phyloP scores from a whole-genome alignment of 1,140 invertebrate species.

The Aleiodes sp. region DNA sequence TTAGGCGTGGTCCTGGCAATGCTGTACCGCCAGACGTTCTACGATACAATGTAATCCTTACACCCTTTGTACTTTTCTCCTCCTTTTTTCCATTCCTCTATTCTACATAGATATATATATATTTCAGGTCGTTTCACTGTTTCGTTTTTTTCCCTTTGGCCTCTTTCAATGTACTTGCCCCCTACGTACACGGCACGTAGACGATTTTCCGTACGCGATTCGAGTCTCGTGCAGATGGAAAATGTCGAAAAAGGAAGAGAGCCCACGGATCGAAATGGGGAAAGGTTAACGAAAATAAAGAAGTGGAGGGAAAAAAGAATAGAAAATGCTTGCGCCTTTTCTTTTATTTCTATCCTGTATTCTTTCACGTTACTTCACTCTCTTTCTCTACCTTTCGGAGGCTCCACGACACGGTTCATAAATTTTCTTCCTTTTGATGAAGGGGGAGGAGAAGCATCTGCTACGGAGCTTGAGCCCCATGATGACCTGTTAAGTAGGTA shows the following conservation, averaged over 20 bases:
- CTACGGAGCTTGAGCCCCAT: neutral
- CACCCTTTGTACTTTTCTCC: conserved; percentile 1
- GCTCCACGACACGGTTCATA: conserved; percentile 26
- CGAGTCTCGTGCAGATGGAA: conserved; percentile 13
- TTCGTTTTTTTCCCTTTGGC: neutral
- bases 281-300: neutral
- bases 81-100: neutral
- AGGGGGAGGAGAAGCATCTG: neutral
- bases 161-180: conserved; percentile 6
- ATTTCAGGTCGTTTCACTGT: neutral
- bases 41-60: conserved; percentile 31
- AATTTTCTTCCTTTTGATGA: conserved; percentile 15
- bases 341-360: conserved; percentile 2
- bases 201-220: conserved; percentile 12
- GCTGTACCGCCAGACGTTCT: conserved; percentile 36
- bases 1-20: conserved; percentile 46
- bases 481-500: conserved; percentile 29
- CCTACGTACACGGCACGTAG: conserved; percentile 7
- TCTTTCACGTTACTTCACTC: conserved; percentile 2
- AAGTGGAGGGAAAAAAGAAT: neutral
- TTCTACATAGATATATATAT: too few relatives aligned
- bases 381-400: neutral
- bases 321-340: conserved; percentile 3
- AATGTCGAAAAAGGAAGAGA: conserved; percentile 16
- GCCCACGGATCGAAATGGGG: conserved; percentile 3